These are phyloP conservation scores for Clytia hemisphaerica DNA, from an alignment of 30 jellyfish, hydroid and myxozoan species.

Conservation along the genomic window DNA sequence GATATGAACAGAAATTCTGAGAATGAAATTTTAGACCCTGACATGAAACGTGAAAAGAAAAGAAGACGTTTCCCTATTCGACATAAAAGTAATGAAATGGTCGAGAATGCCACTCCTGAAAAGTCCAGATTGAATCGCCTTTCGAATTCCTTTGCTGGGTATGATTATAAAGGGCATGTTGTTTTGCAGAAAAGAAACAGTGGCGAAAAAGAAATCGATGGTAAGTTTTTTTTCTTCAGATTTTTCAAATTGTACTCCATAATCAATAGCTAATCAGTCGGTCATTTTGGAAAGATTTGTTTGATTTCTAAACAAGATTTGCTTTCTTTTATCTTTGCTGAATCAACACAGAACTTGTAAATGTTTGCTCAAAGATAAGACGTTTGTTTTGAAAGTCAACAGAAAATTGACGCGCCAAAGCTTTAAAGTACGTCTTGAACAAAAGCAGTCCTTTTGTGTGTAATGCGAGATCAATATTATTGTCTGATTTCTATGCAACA, in stretches of 20 bases:
- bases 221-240: not conserved
- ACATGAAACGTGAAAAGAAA: not conserved
- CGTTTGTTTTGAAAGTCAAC: too few species aligned
- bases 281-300: too few species aligned
- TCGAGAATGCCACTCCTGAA: constrained; percentile 12
- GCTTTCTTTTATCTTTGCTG: too few species aligned
- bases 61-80: constrained; percentile 33
- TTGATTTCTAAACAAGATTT: too few species aligned
- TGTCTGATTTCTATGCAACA: too few species aligned
- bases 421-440: too few species aligned
- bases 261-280: too few species aligned
- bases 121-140: constrained; percentile 6
- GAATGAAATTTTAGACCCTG: constrained; percentile 12
- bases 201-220: constrained; percentile 21
- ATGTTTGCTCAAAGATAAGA: too few species aligned
- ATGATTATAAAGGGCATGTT: constrained; percentile 36
- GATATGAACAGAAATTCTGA: constrained; percentile 43
- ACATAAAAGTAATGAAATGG: constrained; percentile 43
- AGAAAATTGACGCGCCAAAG: too few species aligned
- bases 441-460: too few species aligned
- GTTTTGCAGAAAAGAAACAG: constrained; percentile 20
- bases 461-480: too few species aligned
- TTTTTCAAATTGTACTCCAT: not conserved
- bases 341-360: too few species aligned
- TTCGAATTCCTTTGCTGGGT: constrained; percentile 42